Conservation (phyloP, 1,140 invertebrate genomes). For the Plectrocnemia conspersa region DNA sequence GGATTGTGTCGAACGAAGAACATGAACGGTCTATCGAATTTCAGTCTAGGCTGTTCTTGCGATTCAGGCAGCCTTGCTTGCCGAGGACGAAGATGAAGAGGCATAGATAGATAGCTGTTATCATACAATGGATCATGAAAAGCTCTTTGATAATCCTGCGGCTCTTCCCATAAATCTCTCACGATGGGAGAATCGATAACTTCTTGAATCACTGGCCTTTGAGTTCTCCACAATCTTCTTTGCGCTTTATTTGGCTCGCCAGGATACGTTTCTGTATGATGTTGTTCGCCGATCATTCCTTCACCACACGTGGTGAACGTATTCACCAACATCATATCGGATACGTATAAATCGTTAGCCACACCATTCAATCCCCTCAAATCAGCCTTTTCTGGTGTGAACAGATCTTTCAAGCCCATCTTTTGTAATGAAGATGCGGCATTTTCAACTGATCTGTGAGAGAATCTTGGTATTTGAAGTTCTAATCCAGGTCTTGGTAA, state of each 20-base stretch:
- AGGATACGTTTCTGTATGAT: conserved; percentile 75
- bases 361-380: conserved; percentile 72
- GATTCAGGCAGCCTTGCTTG: conserved; percentile 64
- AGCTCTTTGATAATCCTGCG: conserved; percentile 54
- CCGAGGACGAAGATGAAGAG: conserved; percentile 60
- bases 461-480: conserved; percentile 76
- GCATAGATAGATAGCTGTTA: conserved; percentile 57
- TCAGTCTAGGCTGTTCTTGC: conserved; percentile 57
- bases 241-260: conserved; percentile 50
- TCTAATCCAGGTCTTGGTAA: conserved; percentile 69
- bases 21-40: conserved; percentile 79
- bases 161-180: conserved; percentile 44
- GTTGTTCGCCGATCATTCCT: conserved; percentile 62
- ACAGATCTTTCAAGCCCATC: conserved; percentile 76
- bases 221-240: conserved; percentile 26
- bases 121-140: conserved; percentile 60
- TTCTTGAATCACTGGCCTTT: conserved; percentile 30
- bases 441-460: conserved; percentile 74
- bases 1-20: conserved; percentile 84
- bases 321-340: conserved; percentile 75
- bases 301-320: conserved; percentile 76
- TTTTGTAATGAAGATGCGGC: conserved; percentile 67
- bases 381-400: conserved; percentile 67
- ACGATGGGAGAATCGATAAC: conserved; percentile 35
- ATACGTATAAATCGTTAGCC: conserved; percentile 68